phyloP scores from a whole-genome alignment of 2,888 invertebrate genomes.

The Orthosia gracilis region DNA sequence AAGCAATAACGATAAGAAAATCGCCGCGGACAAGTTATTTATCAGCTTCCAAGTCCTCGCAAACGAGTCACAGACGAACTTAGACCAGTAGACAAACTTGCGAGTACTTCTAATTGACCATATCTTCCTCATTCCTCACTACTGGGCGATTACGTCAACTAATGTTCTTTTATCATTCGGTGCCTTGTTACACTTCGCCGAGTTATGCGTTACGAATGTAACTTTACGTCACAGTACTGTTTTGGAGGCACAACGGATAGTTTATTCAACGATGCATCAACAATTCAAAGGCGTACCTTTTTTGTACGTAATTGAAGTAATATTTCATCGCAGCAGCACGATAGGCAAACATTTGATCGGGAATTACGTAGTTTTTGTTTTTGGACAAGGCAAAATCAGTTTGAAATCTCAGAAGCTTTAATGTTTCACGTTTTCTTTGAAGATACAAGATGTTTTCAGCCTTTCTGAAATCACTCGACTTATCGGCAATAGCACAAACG shows the following conservation, averaged over 20 bases:
- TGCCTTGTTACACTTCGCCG: conserved; percentile 43
- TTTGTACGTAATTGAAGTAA: conserved; percentile 59
- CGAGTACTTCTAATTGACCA: conserved; percentile 43
- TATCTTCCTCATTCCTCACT: conserved; percentile 51
- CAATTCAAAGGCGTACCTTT: conserved; percentile 67
- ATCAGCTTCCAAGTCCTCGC: conserved; percentile 13
- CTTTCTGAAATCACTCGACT: conserved; percentile 12
- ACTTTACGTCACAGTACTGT: conserved; percentile 57
- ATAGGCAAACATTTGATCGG: conserved; percentile 30
- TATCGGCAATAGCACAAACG: conserved; percentile 44
- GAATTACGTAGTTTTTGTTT: conserved; percentile 23
- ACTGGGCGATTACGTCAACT: conserved; percentile 44
- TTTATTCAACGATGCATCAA: conserved; percentile 70
- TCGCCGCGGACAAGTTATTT: conserved; percentile 23
- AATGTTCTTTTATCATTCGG: conserved; percentile 52
- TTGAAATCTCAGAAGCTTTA: conserved; percentile 11
- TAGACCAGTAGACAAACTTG: conserved; percentile 38
- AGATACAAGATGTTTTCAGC: conserved; percentile 18
- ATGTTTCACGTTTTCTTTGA: conserved; percentile 21
- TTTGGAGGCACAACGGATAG: conserved; percentile 57
- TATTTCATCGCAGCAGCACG: conserved; percentile 47
- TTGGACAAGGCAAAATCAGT: conserved; percentile 7
- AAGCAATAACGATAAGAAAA: conserved; percentile 34
- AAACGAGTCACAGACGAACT: conserved; percentile 28
- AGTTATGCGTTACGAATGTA: conserved; percentile 50